These are phyloP conservation scores for Caenorhabditis wallacei DNA, from an alignment of 2,888 invertebrate genomes.

Conservation along the genomic window DNA sequence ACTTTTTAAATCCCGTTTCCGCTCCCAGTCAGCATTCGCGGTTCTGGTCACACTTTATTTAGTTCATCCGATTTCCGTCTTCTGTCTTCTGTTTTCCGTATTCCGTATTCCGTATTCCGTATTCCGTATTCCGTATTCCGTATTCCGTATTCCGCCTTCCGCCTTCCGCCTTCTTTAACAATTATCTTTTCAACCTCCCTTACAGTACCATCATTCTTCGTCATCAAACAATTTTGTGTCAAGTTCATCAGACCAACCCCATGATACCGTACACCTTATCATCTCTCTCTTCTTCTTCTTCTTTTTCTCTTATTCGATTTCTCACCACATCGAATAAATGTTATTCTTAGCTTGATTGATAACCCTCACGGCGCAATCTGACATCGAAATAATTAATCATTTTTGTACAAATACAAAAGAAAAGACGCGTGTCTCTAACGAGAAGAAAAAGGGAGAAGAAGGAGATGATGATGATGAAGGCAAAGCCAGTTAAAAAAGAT, in stretches of 20 bases:
- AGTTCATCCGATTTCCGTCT: too few species aligned
- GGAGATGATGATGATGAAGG: not conserved
- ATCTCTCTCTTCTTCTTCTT: slow-evolving; percentile 3
- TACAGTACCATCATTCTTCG: not conserved
- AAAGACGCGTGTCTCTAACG: not conserved
- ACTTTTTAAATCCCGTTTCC: too few species aligned
- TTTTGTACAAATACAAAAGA: slow-evolving; percentile 37
- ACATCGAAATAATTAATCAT: slow-evolving; percentile 23
- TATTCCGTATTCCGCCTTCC: too few species aligned
- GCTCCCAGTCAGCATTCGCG: too few species aligned
- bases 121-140: too few species aligned
- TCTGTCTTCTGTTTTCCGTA: too few species aligned
- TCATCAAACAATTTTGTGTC: not conserved
- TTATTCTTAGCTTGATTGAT: slow-evolving; percentile 41
- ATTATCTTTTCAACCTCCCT: too few species aligned
- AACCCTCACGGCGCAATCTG: not conserved
- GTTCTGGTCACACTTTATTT: too few species aligned
- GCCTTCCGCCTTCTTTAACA: too few species aligned
- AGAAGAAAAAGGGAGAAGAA: not conserved
- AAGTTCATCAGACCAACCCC: slow-evolving; percentile 9
- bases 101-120: too few species aligned
- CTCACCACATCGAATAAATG: slow-evolving; percentile 13
- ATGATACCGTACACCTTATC: not conserved
- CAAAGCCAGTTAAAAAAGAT: not conserved
- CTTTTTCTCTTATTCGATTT: not conserved